Conservation (phyloP, 2,113 vertebrate genomes). For the Odocoileus virginianus region DNA sequence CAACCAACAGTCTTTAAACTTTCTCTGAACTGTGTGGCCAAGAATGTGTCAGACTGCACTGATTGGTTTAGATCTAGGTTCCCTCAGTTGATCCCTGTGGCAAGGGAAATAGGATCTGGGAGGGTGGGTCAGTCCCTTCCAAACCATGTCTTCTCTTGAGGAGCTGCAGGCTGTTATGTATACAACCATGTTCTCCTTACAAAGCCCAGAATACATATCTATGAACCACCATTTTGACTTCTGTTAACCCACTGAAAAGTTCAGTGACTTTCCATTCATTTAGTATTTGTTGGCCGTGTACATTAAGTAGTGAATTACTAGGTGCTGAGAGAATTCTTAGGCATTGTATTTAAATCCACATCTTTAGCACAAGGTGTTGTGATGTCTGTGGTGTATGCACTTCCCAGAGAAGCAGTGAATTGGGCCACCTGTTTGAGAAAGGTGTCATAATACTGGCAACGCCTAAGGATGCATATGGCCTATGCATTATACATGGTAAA, state of each 20-base stretch:
- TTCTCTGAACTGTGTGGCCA: neutral
- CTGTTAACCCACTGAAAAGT: neutral
- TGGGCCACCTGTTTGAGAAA: constrained; percentile 49
- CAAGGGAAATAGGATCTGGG: neutral
- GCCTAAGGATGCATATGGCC: neutral
- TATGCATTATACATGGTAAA: neutral
- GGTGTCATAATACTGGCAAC: neutral
- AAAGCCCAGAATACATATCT: neutral
- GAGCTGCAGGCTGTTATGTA: neutral
- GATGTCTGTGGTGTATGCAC: neutral
- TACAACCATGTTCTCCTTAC: neutral
- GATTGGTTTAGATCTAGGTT: neutral
- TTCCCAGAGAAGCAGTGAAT: neutral
- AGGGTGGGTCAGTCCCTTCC: neutral
- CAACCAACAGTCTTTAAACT: neutral
- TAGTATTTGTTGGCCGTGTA: neutral
- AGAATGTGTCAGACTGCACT: neutral
- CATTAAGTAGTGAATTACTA: neutral
- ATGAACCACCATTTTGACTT: neutral
- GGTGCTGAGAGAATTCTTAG: neutral
- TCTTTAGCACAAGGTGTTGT: neutral
- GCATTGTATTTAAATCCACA: constrained; percentile 34
- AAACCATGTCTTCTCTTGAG: neutral
- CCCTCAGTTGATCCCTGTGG: neutral
- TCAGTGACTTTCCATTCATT: neutral